Percentiles rank a stretch among this genome's conserved stretches.
Evolutionary conservation across 2,113 vertebrate species (phyloP).

Genomic region (Mionectes macconnelli): DNA sequence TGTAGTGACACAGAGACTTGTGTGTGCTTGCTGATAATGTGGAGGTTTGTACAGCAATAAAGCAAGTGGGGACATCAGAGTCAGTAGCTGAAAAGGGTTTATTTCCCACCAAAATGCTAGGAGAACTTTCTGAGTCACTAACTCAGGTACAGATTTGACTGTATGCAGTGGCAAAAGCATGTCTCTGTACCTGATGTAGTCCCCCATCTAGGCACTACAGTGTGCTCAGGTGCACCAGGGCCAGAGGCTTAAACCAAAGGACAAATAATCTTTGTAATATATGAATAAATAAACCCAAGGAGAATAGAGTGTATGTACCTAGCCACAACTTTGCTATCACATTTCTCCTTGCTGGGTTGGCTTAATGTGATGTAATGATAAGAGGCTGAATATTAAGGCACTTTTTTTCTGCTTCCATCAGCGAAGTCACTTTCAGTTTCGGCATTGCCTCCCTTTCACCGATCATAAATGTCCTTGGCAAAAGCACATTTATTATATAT

Average conservation of each 20-base stretch:
- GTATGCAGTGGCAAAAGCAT: background rate
- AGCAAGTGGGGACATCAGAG: background rate
- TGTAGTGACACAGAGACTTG: background rate
- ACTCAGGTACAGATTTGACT: background rate
- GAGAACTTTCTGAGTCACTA: background rate
- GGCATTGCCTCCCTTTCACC: background rate
- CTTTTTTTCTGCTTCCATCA: background rate
- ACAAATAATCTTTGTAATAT: background rate
- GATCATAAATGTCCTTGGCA: conserved; percentile 9
- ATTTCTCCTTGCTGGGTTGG: background rate
- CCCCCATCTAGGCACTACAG: rapidly evolving
- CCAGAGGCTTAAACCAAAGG: background rate
- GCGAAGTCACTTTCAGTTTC: conserved; percentile 36
- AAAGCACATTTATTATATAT: conserved; percentile 24
- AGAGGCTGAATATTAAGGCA: background rate
- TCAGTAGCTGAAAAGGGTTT: background rate
- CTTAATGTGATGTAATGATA: background rate
- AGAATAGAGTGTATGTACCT: background rate
- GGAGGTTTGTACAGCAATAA: background rate
- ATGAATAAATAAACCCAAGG: background rate
- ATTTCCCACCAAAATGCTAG: background rate
- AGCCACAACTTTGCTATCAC: background rate
- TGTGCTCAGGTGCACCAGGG: background rate
- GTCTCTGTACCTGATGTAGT: background rate
- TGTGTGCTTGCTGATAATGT: background rate